Base-by-base conservation (phyloP, 92 coral and sea anemone genomes). In the Diadumene lineata region DNA sequence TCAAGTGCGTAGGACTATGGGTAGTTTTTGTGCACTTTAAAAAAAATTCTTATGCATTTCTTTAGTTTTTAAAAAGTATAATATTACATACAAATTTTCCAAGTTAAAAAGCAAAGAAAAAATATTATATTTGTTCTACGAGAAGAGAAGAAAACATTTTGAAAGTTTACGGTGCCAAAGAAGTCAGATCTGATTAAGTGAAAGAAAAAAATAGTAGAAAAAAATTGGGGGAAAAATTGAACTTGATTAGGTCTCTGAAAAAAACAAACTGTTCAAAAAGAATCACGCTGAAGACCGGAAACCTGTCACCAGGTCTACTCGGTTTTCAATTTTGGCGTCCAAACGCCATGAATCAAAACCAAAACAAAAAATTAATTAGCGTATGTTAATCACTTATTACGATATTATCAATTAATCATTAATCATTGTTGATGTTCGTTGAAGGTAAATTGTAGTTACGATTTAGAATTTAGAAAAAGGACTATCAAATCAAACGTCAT, bases 101-200 rank as follows among this genome's bases (percentile, higher is more conserved):
- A 72, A 56, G 28, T 65, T 72, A 51, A 24, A 9, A 70, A 70
- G 55, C 64, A 70, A 51, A 70, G 75, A 24, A 70, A 53, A 67
- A 34, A 51, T 62, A 62, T n/a, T 62, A 62, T 62, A 62, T 62
- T 62, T 62, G 43, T 62, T 62, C 31, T 62, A 62, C 31, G 65
- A 26, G 31, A 60, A 60, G 21, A 56, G 24, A 6, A 23, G n/a
- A 62, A 62, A 28, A 62, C 13, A 62, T 43, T 62, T 62, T 62
- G 68, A 30, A 62, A 28, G 25, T 62, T 21, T 28, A n/a, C 68
- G 68, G 68, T 62, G 68, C 68, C 68, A 62, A 62, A 62, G 38
- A 62, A n/a, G n/a, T n/a, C 29, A 62, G 68, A 31, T 30, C 43
- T 62, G 68, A 62, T 62, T 62, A 19, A 62, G 26, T n/a, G 64